Evolutionary conservation across 2,113 vertebrate species (phyloP).

Genomic region (Rynchops niger): DNA sequence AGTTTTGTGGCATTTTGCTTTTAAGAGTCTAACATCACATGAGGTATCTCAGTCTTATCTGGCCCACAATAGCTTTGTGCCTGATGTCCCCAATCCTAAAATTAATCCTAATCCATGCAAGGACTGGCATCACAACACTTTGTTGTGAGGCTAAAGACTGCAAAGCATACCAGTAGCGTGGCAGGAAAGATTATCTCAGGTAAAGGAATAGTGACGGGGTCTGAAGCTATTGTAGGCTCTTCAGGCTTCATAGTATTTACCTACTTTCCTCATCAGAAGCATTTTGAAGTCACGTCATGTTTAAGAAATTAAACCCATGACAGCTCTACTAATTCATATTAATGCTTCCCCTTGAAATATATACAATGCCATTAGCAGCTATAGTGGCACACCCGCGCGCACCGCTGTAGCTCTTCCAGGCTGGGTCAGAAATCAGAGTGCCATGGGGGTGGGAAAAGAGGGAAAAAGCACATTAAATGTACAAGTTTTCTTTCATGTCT

Average conservation of each 20-base stretch:
- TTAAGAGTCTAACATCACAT: not conserved
- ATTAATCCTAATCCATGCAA: not conserved
- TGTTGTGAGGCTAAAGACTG: not conserved
- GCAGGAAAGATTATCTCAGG: not conserved
- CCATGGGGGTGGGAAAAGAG: not conserved
- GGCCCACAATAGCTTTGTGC: not conserved
- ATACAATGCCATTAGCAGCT: not conserved
- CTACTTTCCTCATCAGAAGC: not conserved
- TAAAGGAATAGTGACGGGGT: not conserved
- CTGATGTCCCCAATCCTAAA: not conserved
- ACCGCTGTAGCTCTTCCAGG: not conserved
- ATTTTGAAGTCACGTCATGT: not conserved
- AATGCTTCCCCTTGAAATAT: not conserved
- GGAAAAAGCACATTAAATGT: not conserved
- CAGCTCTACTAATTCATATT: not conserved
- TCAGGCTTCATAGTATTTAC: not conserved
- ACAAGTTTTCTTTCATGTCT: not conserved
- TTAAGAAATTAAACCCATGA: constrained; percentile 4
- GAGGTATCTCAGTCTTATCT: not conserved
- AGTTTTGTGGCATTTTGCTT: not conserved
- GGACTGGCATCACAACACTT: not conserved
- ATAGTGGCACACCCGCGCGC: not conserved
- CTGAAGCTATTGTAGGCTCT: not conserved
- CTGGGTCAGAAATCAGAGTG: not conserved
- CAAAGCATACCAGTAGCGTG: not conserved